These are phyloP conservation scores for Calliopum simillimum DNA, from an alignment of 2,888 invertebrate species.

Conservation along the genomic window DNA sequence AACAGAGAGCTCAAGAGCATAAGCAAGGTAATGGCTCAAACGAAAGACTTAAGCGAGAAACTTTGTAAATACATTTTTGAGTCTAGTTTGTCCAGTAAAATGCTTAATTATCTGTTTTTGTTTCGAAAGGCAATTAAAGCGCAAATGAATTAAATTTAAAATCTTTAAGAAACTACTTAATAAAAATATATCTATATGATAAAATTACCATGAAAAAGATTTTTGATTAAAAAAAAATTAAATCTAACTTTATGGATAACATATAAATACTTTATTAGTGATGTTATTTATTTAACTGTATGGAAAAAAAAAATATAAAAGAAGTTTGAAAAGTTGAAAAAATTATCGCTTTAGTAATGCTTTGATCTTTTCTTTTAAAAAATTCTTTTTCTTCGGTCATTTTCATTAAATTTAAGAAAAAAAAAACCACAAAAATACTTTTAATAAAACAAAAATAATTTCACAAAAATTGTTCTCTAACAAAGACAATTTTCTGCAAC, in stretches of 20 bases:
- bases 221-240: no score
- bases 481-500: conserved; percentile 48
- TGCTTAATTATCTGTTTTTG: conserved; percentile 32
- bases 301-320: neutral
- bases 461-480: conserved; percentile 48
- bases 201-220: no score
- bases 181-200: neutral
- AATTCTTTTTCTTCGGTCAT: conserved; percentile 30
- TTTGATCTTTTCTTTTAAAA: neutral
- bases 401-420: conserved; percentile 42
- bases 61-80: conserved; percentile 15
- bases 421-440: no score
- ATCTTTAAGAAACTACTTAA: conserved; percentile 30
- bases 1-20: neutral
- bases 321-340: neutral
- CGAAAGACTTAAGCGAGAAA: conserved; percentile 29
- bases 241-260: no score
- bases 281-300: no score
- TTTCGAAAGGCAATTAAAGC: conserved; percentile 27
- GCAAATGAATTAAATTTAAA: conserved; percentile 12
- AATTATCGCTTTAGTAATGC: no score
- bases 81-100: conserved; percentile 40
- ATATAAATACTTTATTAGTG: no score
- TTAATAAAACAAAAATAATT: conserved; percentile 39
- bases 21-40: neutral